Conservation (phyloP, 2,888 invertebrate genomes). For the Caenorhabditis panamensis region DNA sequence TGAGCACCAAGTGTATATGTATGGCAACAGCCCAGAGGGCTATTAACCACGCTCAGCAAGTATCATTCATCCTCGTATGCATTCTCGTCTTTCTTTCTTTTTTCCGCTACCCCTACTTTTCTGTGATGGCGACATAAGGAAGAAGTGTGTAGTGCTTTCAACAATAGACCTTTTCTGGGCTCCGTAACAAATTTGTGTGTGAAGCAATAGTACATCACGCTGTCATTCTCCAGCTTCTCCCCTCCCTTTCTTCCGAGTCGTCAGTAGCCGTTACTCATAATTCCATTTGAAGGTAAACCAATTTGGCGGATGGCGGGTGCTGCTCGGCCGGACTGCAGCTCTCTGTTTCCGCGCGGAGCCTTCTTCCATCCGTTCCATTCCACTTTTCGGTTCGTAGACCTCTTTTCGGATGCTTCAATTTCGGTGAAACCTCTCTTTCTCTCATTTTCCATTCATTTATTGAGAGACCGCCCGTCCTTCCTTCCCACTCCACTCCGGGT, state of each 20-base stretch:
- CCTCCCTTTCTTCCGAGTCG: conserved; percentile 31
- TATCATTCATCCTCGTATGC: conserved; percentile 54
- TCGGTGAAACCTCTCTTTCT: conserved; percentile 38
- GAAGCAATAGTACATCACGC: conserved; percentile 48
- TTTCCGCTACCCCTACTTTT: conserved; percentile 35
- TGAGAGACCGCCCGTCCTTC: conserved; percentile 24
- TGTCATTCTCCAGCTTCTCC: conserved; percentile 39
- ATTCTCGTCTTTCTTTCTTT: conserved; percentile 51
- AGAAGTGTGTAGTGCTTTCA: conserved; percentile 27
- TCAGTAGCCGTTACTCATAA: conserved; percentile 61
- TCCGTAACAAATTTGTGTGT: conserved; percentile 50
- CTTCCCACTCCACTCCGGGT: background rate
- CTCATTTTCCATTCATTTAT: conserved; percentile 47
- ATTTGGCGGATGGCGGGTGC: conserved; percentile 27
- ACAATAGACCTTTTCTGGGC: conserved; percentile 41
- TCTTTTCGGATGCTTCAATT: conserved; percentile 47
- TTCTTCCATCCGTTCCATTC: conserved; percentile 29
- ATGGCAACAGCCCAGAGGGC: conserved; percentile 56
- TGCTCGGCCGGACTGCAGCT: background rate
- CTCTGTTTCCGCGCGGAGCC: conserved; percentile 15
- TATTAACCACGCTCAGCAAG: conserved; percentile 59
- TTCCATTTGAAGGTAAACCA: conserved; percentile 59
- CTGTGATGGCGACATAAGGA: conserved; percentile 25
- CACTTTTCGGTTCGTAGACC: conserved; percentile 41
- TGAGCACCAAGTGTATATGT: conserved; percentile 53